Conservation (phyloP, 2,888 invertebrate genomes). For the Clunio marinus region DNA sequence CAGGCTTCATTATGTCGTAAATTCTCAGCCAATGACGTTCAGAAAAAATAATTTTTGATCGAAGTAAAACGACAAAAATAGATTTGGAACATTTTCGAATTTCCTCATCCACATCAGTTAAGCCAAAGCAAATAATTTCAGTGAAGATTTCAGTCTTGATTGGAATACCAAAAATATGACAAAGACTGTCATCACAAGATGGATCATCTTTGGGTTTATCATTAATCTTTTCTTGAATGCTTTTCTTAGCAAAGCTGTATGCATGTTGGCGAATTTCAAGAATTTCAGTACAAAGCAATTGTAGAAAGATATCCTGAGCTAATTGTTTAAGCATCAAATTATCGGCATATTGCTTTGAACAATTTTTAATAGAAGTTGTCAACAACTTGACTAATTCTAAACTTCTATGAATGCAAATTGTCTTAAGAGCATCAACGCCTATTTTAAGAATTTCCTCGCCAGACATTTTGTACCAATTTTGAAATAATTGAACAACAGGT, state of each 20-base stretch:
- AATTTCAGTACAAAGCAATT: slow-evolving; percentile 44
- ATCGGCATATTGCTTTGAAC: slow-evolving; percentile 42
- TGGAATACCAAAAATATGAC: slow-evolving; percentile 45
- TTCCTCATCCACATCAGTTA: slow-evolving; percentile 29
- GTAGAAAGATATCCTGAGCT: slow-evolving; percentile 44
- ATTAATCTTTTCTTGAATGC: not conserved
- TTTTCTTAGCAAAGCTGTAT: not conserved
- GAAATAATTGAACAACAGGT: slow-evolving; percentile 42
- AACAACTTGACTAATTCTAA: slow-evolving; percentile 43
- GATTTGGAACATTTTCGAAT: slow-evolving; percentile 43
- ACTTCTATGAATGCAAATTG: slow-evolving; percentile 45
- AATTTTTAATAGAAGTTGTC: slow-evolving; percentile 43
- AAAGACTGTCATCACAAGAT: slow-evolving; percentile 14
- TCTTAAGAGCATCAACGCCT: slow-evolving; percentile 41
- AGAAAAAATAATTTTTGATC: slow-evolving; percentile 44
- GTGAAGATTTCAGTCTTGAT: slow-evolving; percentile 44
- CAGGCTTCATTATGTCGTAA: slow-evolving; percentile 43
- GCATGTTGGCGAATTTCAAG: slow-evolving; percentile 40
- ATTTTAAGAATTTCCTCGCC: slow-evolving; percentile 41
- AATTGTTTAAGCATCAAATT: slow-evolving; percentile 42
- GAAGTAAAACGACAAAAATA: slow-evolving; percentile 45
- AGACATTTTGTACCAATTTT: slow-evolving; percentile 37
- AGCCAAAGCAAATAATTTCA: slow-evolving; percentile 44
- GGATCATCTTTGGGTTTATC: not conserved
- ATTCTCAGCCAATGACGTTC: slow-evolving; percentile 43